These are phyloP conservation scores for Eilema sororculum DNA, from an alignment of 2,888 invertebrate species.

Conservation along the genomic window DNA sequence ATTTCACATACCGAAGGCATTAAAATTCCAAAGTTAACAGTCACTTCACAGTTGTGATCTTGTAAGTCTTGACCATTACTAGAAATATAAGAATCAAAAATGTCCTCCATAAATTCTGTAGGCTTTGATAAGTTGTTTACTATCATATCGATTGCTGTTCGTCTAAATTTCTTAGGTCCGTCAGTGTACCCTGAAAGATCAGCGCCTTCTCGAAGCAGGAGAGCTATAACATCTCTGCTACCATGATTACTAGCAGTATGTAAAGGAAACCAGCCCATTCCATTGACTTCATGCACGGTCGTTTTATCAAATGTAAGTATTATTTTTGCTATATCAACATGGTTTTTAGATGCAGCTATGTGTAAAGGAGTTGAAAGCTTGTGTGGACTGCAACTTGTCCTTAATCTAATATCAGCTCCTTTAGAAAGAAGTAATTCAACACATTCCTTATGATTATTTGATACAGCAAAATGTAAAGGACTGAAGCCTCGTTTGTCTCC, in stretches of 20 bases:
- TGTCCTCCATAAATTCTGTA: slow-evolving; percentile 82
- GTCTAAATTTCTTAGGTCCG: slow-evolving; percentile 72
- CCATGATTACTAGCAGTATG: slow-evolving; percentile 86
- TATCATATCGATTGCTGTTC: slow-evolving; percentile 84
- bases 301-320: slow-evolving; percentile 75
- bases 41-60: slow-evolving; percentile 76
- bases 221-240: slow-evolving; percentile 85
- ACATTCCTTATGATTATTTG: slow-evolving; percentile 80
- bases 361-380: slow-evolving; percentile 81
- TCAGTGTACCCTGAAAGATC: slow-evolving; percentile 77
- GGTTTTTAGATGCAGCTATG: slow-evolving; percentile 78
- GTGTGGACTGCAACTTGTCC: slow-evolving; percentile 76
- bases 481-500: slow-evolving; percentile 79
- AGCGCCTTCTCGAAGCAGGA: slow-evolving; percentile 78
- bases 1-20: slow-evolving; percentile 78
- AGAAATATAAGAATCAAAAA: slow-evolving; percentile 83
- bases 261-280: slow-evolving; percentile 69
- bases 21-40: slow-evolving; percentile 82
- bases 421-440: slow-evolving; percentile 76
- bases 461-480: slow-evolving; percentile 86
- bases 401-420: slow-evolving; percentile 77
- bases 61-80: slow-evolving; percentile 74
- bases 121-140: slow-evolving; percentile 83
- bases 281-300: slow-evolving; percentile 77
- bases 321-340: slow-evolving; percentile 69